phyloP scores from a whole-genome alignment of 2,113 vertebrate species.

The Callithrix jacchus region DNA sequence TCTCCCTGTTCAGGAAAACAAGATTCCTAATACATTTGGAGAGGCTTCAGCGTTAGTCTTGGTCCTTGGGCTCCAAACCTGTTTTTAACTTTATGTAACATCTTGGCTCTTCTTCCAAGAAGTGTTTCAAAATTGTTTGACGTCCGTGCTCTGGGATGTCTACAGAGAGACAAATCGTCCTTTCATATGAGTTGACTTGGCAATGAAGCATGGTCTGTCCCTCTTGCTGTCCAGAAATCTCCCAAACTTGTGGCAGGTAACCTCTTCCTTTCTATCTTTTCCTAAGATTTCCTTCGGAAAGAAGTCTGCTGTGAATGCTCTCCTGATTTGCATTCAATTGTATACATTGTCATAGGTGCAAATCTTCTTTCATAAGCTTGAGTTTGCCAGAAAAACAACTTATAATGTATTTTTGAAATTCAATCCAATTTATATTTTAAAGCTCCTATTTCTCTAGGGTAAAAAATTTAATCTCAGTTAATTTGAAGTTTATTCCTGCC shows the following conservation, averaged over 20 bases:
- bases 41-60: background rate
- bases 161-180: conserved; percentile 55
- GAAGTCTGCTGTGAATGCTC: background rate
- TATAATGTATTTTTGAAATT: background rate
- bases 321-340: background rate
- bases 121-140: conserved; percentile 59
- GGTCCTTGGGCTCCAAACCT: background rate
- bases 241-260: background rate
- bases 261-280: background rate
- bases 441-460: background rate
- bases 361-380: background rate
- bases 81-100: conserved; percentile 52
- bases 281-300: background rate
- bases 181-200: conserved; percentile 50
- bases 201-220: background rate
- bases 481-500: background rate
- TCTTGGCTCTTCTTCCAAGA: conserved; percentile 37
- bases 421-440: background rate
- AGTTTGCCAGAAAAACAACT: background rate
- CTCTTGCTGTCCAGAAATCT: conserved; percentile 22
- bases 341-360: background rate
- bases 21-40: background rate
- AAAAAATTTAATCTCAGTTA: background rate
- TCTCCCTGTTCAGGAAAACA: background rate
- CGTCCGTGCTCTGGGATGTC: conserved; percentile 29